Evolutionary conservation across 1,140 invertebrate genomes (phyloP), one percentile per base, ranked within the genome.

Genomic region (Grapholita molesta): DNA sequence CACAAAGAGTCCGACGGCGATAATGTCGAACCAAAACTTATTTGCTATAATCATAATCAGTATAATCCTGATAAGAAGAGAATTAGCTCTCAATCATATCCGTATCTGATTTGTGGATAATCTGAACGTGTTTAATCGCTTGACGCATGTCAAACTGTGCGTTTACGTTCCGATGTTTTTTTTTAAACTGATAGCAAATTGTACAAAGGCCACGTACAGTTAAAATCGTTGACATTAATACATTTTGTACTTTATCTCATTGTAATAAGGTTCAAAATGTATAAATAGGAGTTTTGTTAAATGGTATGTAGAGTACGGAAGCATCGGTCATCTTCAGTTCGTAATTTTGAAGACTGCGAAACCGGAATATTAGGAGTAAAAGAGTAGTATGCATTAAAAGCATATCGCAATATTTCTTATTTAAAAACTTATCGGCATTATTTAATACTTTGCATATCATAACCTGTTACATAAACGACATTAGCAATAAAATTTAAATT

Each of bases 31-130:
- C 64, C 76, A 84, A 78, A 87, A 86, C 87, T 87, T n/a, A n/a
- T n/a, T n/a, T n/a, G n/a, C n/a, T n/a, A n/a, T n/a, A n/a, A n/a
- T 84, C 83, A 77, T 82, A 81, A 86, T 86, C 84, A 64, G 42
- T 61, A 70, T 86, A 83, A 88, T 88, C 86, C 84, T 70, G 70
- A 71, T 81, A 76, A 67, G 72, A 74, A 70, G 55, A 33, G 55
- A 67, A 65, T 68, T 77, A 87, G 80, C 83, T 69, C 32, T 24
- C 30, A 32, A 69, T 67, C 66, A 67, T 70, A 78, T 71, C 76
- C 79, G 38, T 82, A 82, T 79, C 78, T 30, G 68, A 69, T 52
- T 32, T 57, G 64, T 70, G 75, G 77, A 82, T 79, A 74, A 82
- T 79, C 78, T 74, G 66, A 71, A 68, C 77, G 77, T 79, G 76